A percentile compares a stretch with the other conserved stretches of the same genome.
Evolutionary conservation across 2,797 vertebrate species (phyloP).

Genomic region (Australoheros facetus): DNA sequence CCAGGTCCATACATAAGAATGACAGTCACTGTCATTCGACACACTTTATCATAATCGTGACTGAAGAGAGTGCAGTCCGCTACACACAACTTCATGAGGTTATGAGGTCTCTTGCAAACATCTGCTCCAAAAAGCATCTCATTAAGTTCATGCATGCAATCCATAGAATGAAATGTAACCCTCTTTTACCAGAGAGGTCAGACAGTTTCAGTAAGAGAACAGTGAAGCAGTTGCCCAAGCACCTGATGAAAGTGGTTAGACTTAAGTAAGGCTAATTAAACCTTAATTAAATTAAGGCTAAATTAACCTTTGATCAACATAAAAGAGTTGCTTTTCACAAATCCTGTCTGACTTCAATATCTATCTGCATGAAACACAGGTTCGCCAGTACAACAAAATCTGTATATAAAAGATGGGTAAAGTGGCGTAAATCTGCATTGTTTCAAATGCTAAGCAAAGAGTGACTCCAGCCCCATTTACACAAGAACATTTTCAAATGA

Average conservation of each 20-base stretch:
- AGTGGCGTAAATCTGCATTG: not conserved
- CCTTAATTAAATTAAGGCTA: too few species aligned
- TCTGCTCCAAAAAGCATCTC: slow-evolving; percentile 11
- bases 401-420: not conserved
- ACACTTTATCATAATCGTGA: not conserved
- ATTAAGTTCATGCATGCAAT: not conserved
- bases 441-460: not conserved
- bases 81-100: not conserved
- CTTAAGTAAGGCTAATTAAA: not conserved
- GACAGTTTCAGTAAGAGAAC: not conserved
- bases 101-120: not conserved
- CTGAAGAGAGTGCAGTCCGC: not conserved
- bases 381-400: not conserved
- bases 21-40: not conserved
- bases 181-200: not conserved
- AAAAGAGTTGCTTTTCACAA: not conserved
- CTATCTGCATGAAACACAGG: not conserved
- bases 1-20: not conserved
- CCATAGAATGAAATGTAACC: not conserved
- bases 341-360: not conserved
- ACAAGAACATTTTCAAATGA: too few species aligned
- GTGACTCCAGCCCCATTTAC: too few species aligned
- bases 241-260: not conserved
- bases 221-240: slow-evolving; percentile 4
- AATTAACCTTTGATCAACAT: not conserved